phyloP scores from a whole-genome alignment of 2,113 vertebrate genomes.

The Hippolais icterina region DNA sequence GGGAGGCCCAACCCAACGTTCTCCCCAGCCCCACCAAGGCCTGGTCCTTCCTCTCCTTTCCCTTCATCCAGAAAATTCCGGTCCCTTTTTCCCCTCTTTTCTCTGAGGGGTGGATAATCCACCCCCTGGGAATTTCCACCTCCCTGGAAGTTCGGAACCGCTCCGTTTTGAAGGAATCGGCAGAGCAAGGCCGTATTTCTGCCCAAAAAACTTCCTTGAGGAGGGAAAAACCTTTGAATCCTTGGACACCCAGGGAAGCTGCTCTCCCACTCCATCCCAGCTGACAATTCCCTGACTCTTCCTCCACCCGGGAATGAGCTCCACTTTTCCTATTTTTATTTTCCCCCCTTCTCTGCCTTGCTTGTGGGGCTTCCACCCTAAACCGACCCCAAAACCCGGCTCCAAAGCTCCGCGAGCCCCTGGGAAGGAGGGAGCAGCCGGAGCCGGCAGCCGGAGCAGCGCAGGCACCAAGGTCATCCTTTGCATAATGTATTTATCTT shows the following conservation, averaged over 20 bases:
- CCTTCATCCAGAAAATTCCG: background rate
- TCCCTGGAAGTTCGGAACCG: background rate
- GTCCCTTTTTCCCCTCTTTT: background rate
- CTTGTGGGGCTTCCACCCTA: background rate
- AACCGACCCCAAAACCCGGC: background rate
- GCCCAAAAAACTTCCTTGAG: background rate
- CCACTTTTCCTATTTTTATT: background rate
- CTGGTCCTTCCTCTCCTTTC: background rate
- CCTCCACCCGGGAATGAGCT: background rate
- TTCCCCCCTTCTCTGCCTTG: background rate
- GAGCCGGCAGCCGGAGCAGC: constrained; percentile 56
- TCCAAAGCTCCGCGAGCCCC: background rate
- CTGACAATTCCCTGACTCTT: background rate
- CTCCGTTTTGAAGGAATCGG: background rate
- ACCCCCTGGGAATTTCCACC: background rate
- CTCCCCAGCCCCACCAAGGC: too few relatives aligned
- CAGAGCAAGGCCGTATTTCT: background rate
- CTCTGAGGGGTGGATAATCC: background rate
- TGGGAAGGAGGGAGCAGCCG: constrained; percentile 33
- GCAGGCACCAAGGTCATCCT: constrained; percentile 72
- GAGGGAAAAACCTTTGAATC: background rate
- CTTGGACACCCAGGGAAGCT: background rate
- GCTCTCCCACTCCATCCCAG: background rate
- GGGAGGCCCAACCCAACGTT: fast-evolving
- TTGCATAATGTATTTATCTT: constrained; percentile 80